Evolutionary conservation across 2,888 invertebrate species (phyloP).

Genomic region (Nomada ferruginata): DNA sequence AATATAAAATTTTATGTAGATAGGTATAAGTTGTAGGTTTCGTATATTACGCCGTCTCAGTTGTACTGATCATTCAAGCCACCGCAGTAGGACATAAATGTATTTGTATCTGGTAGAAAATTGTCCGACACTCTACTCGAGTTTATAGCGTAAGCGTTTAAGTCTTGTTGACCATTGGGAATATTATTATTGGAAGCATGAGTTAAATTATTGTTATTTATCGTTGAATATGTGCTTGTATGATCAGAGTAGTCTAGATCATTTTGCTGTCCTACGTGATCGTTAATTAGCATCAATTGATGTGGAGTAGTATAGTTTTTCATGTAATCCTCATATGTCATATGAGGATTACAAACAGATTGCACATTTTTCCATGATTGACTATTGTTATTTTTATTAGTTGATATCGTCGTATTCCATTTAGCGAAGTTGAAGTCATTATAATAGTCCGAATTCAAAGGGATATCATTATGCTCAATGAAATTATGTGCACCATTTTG

Average conservation of each 20-base stretch:
- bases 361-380: conserved; percentile 19
- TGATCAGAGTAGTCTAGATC: background rate
- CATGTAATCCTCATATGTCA: background rate
- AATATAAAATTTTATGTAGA: background rate
- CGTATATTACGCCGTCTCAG: conserved; percentile 4
- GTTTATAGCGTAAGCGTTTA: background rate
- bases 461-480: background rate
- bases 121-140: background rate
- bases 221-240: background rate
- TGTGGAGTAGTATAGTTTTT: background rate
- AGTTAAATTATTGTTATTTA: background rate
- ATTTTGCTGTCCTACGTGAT: background rate
- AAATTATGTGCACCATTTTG: background rate
- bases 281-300: conserved; percentile 3
- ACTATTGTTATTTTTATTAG: background rate
- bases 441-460: background rate
- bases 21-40: background rate
- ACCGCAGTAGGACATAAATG: background rate
- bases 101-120: background rate
- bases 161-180: background rate
- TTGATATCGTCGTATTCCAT: background rate
- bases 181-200: background rate
- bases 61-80: background rate
- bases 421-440: background rate
- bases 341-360: background rate